phyloP scores from a whole-genome alignment of 2,113 vertebrate genomes.

The Danio rerio region DNA sequence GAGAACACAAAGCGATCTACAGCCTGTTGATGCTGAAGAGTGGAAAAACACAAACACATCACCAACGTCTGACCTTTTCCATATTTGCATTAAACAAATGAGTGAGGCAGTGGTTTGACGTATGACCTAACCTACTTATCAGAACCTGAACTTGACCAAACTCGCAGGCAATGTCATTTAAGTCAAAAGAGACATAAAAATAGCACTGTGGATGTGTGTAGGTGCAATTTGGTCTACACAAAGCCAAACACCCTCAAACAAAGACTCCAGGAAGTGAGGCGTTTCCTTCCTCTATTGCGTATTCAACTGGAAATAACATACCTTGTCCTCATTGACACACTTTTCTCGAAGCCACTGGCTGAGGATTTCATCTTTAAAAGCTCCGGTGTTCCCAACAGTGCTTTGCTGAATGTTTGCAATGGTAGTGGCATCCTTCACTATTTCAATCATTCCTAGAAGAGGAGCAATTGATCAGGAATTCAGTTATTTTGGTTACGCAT shows the following conservation, averaged over 20 bases:
- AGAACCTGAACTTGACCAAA: constrained; percentile 1
- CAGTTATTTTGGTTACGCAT: too few relatives aligned
- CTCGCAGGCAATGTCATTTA: not conserved
- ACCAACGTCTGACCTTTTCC: not conserved
- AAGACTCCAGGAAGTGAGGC: constrained; percentile 50
- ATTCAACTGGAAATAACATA: constrained; percentile 55
- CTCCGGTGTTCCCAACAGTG: constrained; percentile 94
- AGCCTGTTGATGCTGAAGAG: constrained; percentile 87
- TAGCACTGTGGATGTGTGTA: constrained; percentile 11
- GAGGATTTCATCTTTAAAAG: constrained; percentile 97
- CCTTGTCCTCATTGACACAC: constrained; percentile 93
- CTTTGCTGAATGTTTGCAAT: constrained; percentile 99
- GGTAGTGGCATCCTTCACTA: constrained; percentile 96
- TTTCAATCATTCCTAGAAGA: constrained; percentile 94
- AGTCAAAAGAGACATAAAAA: not conserved
- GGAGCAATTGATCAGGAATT: not conserved
- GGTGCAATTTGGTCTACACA: not conserved
- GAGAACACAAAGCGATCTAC: constrained; percentile 95
- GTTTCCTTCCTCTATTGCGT: constrained; percentile 47
- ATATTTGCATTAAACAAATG: constrained; percentile 48
- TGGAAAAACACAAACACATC: not conserved
- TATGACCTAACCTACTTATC: not conserved
- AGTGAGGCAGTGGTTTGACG: not conserved
- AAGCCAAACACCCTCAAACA: not conserved
- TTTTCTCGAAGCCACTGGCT: constrained; percentile 95